Percentiles rank a stretch among this genome's conserved stretches.
These are phyloP conservation scores for Nycteola revayana DNA, from an alignment of 2,888 invertebrate genomes.

Conservation along the genomic window DNA sequence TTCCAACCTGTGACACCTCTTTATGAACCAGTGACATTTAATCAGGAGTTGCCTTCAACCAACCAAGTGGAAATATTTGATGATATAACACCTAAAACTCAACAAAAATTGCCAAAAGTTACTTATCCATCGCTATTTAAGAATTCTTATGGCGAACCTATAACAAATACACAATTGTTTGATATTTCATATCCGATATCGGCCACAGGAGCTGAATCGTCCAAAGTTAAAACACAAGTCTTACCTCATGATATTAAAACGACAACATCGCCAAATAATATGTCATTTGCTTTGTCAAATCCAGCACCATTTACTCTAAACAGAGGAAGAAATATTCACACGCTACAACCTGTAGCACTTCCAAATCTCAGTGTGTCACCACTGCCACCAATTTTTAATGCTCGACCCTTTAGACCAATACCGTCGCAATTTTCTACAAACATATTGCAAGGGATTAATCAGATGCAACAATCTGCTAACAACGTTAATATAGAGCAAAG, in stretches of 20 bases:
- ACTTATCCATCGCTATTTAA: conserved; percentile 59
- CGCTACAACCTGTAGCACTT: conserved; percentile 82
- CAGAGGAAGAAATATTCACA: conserved; percentile 73
- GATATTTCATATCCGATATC: conserved; percentile 62
- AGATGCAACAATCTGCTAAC: conserved; percentile 49
- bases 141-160: conserved; percentile 73
- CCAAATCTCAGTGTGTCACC: conserved; percentile 84
- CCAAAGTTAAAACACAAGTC: conserved; percentile 65
- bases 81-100: conserved; percentile 41
- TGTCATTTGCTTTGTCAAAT: conserved; percentile 62
- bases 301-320: conserved; percentile 71
- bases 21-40: conserved; percentile 45
- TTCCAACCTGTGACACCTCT: conserved; percentile 44
- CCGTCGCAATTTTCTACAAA: conserved; percentile 44
- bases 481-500: conserved; percentile 83
- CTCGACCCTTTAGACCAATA: conserved; percentile 77
- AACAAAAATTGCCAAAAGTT: conserved; percentile 63
- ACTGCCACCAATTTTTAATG: conserved; percentile 84
- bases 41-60: conserved; percentile 49
- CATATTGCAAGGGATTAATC: conserved; percentile 55
- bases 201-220: conserved; percentile 67
- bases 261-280: conserved; percentile 41
- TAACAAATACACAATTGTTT: conserved; percentile 52
- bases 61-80: conserved; percentile 49
- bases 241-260: conserved; percentile 47